Conservation (phyloP, 2,797 vertebrate genomes). For the Lophotriccus pileatus region DNA sequence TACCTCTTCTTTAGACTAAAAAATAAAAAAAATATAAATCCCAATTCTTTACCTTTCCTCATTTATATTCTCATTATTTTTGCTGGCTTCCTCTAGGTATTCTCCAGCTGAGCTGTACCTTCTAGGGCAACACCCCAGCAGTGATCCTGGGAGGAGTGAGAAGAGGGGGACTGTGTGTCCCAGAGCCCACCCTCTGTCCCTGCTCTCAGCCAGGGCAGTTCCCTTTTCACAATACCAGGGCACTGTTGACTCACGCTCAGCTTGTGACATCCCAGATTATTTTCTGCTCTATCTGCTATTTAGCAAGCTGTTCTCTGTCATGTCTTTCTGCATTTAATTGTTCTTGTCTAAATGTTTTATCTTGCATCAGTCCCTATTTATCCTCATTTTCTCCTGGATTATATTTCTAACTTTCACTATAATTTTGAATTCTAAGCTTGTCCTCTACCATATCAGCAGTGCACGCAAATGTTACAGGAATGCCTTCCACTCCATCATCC, state of each 20-base stretch:
- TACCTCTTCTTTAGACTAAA: not conserved
- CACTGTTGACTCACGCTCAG: constrained; percentile 25
- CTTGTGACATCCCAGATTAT: constrained; percentile 33
- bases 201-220: not conserved
- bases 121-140: not conserved
- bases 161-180: not conserved
- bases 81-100: not conserved
- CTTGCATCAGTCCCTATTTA: not conserved
- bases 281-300: constrained; percentile 26
- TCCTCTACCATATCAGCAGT: not conserved
- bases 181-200: not conserved
- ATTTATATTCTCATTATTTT: not conserved
- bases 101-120: not conserved
- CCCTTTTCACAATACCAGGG: not conserved
- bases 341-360: not conserved
- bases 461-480: not conserved
- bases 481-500: not conserved
- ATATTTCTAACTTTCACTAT: not conserved
- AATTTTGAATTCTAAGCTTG: not conserved
- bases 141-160: not conserved
- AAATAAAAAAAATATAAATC: not conserved
- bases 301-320: not conserved
- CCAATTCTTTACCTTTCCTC: not conserved
- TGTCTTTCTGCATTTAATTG: not conserved
- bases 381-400: not conserved